Percentiles rank a stretch among this genome's conserved stretches.
phyloP scores from a whole-genome alignment of 2,113 vertebrate species.

The Hippolais icterina region DNA sequence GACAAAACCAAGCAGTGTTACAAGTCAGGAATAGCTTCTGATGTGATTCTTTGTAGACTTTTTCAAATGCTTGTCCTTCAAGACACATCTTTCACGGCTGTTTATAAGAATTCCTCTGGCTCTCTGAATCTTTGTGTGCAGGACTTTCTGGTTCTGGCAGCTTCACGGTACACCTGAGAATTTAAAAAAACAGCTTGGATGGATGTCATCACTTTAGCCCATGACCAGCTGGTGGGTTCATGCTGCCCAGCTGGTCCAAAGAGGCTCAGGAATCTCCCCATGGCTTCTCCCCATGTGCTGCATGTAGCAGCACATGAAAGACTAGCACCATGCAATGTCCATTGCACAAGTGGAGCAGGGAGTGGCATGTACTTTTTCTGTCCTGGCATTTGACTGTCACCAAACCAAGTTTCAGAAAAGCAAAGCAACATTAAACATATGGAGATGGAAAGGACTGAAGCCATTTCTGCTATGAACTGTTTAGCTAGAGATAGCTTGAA shows the following conservation, averaged over 20 bases:
- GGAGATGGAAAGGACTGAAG: not conserved
- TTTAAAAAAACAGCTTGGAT: not conserved
- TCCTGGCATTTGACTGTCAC: not conserved
- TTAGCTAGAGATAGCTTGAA: not conserved
- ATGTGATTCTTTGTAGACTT: not conserved
- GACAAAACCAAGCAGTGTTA: not conserved
- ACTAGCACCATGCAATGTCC: fast-evolving
- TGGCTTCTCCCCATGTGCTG: fast-evolving
- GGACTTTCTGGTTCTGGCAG: not conserved
- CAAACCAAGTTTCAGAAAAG: not conserved
- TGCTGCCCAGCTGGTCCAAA: not conserved
- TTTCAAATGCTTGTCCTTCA: not conserved
- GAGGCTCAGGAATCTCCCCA: not conserved
- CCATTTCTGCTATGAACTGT: not conserved
- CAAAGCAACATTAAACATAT: not conserved
- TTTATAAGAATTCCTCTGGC: not conserved
- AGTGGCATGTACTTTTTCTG: not conserved
- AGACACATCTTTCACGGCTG: not conserved
- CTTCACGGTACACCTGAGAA: not conserved
- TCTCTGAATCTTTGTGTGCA: not conserved
- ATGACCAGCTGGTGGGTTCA: not conserved
- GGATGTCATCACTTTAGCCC: not conserved
- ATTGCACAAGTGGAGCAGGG: fast-evolving
- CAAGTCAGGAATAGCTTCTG: not conserved
- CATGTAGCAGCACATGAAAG: not conserved